phyloP scores from a whole-genome alignment of 2,113 vertebrate species.

The Alethe diademata region DNA sequence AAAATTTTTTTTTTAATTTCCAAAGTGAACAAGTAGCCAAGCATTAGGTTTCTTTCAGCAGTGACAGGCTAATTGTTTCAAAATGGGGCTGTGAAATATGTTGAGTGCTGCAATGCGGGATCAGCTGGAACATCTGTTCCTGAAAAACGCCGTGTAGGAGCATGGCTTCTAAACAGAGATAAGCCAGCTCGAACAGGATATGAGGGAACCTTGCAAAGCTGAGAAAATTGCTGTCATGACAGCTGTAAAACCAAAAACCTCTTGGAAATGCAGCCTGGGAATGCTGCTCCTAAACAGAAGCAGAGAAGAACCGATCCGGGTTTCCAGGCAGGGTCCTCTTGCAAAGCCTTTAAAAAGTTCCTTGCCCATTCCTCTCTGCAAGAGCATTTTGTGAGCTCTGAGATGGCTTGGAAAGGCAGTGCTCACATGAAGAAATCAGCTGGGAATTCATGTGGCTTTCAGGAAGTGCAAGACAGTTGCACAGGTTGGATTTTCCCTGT shows the following conservation, averaged over 20 bases:
- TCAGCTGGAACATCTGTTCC: slow-evolving; percentile 60
- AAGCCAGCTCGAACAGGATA: slow-evolving; percentile 2
- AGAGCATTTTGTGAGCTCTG: not conserved
- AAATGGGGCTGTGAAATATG: not conserved
- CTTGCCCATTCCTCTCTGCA: not conserved
- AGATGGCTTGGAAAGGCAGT: not conserved
- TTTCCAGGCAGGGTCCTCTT: not conserved
- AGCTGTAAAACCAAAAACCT: slow-evolving; percentile 46
- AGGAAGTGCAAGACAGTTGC: not conserved
- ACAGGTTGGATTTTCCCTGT: not conserved
- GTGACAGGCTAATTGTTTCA: slow-evolving; percentile 45
- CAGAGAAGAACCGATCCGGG: not conserved
- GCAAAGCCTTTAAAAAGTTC: not conserved
- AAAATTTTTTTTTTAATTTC: not conserved
- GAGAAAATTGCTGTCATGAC: slow-evolving; percentile 50
- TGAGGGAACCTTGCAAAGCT: not conserved
- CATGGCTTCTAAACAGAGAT: slow-evolving; percentile 44
- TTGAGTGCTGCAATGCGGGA: not conserved
- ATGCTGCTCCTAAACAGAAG: slow-evolving; percentile 3
- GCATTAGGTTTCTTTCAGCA: slow-evolving; percentile 21
- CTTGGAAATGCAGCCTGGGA: not conserved
- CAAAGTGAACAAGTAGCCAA: slow-evolving; percentile 42
- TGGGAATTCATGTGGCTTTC: not conserved
- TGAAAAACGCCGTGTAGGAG: slow-evolving; percentile 1
- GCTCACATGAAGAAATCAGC: not conserved